Conservation (phyloP, 2,797 vertebrate species). For the Novumbra hubbsi region DNA sequence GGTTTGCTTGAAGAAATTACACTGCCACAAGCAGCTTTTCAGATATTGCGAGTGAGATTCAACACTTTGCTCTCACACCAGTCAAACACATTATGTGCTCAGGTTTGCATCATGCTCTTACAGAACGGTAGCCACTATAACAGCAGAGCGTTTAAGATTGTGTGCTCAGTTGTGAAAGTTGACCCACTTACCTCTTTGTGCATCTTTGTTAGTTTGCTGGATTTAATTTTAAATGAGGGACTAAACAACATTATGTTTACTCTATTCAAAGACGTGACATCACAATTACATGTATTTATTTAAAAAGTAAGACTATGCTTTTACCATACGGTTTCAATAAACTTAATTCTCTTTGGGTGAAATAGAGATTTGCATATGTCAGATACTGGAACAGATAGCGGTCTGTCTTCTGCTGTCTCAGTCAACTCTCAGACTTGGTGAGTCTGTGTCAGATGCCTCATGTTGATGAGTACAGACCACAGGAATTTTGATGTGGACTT, state of each 20-base stretch:
- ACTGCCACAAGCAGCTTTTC: no score
- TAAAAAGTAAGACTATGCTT: conserved; percentile 19
- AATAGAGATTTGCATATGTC: conserved; percentile 1
- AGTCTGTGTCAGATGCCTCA: conserved; percentile 30
- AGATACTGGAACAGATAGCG: conserved; percentile 4
- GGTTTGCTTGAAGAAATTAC: no score
- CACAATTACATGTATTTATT: conserved; percentile 19
- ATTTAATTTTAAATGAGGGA: neutral
- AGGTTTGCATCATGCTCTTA: no score
- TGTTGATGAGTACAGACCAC: conserved; percentile 4
- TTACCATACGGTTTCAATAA: conserved; percentile 22
- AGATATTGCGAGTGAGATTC: no score
- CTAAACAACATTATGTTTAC: neutral
- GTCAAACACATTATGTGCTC: no score
- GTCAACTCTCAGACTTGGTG: conserved; percentile 3
- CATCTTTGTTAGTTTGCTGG: neutral
- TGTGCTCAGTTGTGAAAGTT: no score
- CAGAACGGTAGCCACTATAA: no score
- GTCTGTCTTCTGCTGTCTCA: conserved; percentile 8
- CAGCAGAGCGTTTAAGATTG: no score
- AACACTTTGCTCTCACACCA: no score
- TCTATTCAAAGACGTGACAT: neutral
- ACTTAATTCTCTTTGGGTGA: conserved; percentile 4
- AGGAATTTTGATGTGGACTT: neutral
- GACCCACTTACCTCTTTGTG: no score